Evolutionary conservation across 92 coral and sea anemone genomes (phyloP).

Genomic region (Porites cylindrica): DNA sequence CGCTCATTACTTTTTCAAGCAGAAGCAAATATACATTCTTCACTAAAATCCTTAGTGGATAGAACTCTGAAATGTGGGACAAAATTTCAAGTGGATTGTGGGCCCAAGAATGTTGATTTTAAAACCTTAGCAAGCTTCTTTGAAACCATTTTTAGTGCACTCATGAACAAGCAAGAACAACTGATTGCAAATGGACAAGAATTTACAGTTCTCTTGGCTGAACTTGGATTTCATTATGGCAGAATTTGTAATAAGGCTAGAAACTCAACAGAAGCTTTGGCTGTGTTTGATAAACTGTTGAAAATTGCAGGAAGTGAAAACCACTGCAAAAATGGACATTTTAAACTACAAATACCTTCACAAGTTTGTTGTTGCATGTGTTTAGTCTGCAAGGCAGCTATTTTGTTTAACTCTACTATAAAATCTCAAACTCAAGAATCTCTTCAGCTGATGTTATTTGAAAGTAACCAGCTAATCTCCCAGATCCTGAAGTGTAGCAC

Average conservation of each 20-base stretch:
- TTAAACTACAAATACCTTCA: too few species aligned
- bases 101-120: conserved; percentile 34
- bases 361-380: too few species aligned
- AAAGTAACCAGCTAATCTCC: too few species aligned
- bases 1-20: conserved; percentile 63
- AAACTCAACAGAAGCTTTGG: conserved; percentile 40
- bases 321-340: too few species aligned
- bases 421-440: too few species aligned
- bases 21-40: conserved; percentile 52
- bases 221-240: conserved; percentile 80
- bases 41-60: conserved; percentile 69
- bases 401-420: too few species aligned
- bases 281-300: conserved; percentile 41
- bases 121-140: conserved; percentile 45
- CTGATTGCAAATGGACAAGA: conserved; percentile 24
- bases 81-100: conserved; percentile 81
- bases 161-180: conserved; percentile 25
- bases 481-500: too few species aligned
- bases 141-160: conserved; percentile 42
- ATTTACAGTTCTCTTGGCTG: conserved; percentile 43
- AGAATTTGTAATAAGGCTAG: conserved; percentile 65
- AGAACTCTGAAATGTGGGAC: conserved; percentile 68
- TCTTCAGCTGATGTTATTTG: too few species aligned
- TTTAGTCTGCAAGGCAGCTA: too few species aligned
- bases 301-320: too few species aligned